Evolutionary conservation across 1,140 invertebrate species (phyloP), one percentile per base, ranked within the genome.

Genomic region (Tetragnatha versicolor): DNA sequence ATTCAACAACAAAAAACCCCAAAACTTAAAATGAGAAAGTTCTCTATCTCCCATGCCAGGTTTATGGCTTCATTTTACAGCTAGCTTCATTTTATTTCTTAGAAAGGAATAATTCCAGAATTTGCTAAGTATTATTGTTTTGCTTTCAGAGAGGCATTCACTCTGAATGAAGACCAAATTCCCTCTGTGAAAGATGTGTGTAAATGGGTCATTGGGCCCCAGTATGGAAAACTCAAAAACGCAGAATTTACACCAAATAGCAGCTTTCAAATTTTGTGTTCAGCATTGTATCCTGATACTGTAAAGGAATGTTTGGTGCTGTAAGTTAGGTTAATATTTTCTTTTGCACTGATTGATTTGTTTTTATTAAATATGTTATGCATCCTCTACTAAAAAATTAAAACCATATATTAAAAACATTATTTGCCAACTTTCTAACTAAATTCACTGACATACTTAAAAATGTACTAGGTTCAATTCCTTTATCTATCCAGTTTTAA

Each of bases 121-220:
- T n/a, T n/a, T n/a, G n/a, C n/a, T n/a, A n/a, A n/a, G n/a, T n/a
- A n/a, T n/a, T n/a, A n/a, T n/a, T 17, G 6, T 22, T 63, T n/a
- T 63, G 12, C 17, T 39, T 53, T 12, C 17, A 77, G 73, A 12
- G 73, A 77, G 6, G 35, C 29, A 5, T 65, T 39, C 20, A 29
- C 20, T 10, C 9, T 61, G 25, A 14, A 9, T 20, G 37, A 25
- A 10, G 20, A 37, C 7, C 45, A 83, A 81, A 86, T 85, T 84
- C 82, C 85, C 27, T 84, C 86, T 4, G 81, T 91, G 0, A 92
- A 92, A 85, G 90, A 91, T 81, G 86, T 89, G 55, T 92, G 90
- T 90, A 92, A 91, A 84, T 89, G 88, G 85, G 84, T 88, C 61
- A 82, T 86, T 82, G 85, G 88, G 61, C 84, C 87, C 14, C 75